Base-by-base conservation (phyloP, 2,888 invertebrate genomes). In the Trypoxylon attenuatum region DNA sequence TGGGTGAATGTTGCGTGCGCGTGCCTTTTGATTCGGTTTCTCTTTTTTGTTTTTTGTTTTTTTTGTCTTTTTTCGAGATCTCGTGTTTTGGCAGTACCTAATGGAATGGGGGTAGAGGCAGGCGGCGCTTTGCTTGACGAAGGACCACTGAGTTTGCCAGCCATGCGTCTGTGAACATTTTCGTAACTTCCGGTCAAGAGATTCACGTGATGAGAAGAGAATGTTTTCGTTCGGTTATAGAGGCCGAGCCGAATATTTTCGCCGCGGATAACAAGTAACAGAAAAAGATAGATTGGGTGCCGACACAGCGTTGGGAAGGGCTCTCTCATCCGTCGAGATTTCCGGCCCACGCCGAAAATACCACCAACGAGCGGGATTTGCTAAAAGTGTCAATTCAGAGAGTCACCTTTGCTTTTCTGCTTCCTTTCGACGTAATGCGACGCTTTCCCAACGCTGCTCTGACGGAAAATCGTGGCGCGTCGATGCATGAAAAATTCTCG, bases 91-190 rank as follows among this genome's bases (percentile, higher is more conserved):
- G 73, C 79, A 76, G 78, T 86, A 84, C 82, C 82, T 86, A 87
- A 85, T 87, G 85, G 84, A 87, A 87, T 82, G 82, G 85, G 85
- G 85, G 86, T 84, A 86, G 86, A 84, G 87, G 86, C 86, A 87
- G 86, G 75, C 86, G 87, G 83, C 86, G 87, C 77, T 87, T 87
- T 77, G 85, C 85, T 87, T 86, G 87, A 84, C 86, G 87, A 77
- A 87, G 86, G 84, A 87, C 85, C 85, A 86, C 82, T 77, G 87
- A 86, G 85, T 87, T 87, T 83, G 87, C 86, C 87, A 87, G 86
- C 87, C 87, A 87, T 85, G 87, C 87, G 86, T 87, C 87, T 87
- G 87, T 87, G 87, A 87, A 87, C 87, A 87, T 85, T 84, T 84
- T 82, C 77, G 79, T 76, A 83, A 85, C 82, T 84, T 84, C 82